Evolutionary conservation across 1,140 invertebrate genomes (phyloP), one percentile per base, ranked within the genome.

Genomic region (Aethina tumida): DNA sequence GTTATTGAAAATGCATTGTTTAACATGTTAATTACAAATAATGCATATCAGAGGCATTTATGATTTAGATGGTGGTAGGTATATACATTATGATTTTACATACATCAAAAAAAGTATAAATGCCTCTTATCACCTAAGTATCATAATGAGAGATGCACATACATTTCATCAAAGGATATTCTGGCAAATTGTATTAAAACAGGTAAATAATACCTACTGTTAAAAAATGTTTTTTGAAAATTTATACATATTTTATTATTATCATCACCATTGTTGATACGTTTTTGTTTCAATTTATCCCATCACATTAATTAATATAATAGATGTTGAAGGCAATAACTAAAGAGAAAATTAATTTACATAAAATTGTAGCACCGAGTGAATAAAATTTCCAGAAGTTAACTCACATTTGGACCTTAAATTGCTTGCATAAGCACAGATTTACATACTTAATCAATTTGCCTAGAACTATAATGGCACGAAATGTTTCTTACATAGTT

Each of bases 221-320:
- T 48, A 53, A 31, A 41, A 41, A 38, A 31, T 45, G 18, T 33
- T 35, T 41, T 29, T 30, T 10, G 4, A n/a, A n/a, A n/a, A n/a
- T 26, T 29, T 35, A 36, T 41, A 45, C 6, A 4, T 35, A 35
- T 40, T 32, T 44, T 49, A 50, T 50, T 49, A 45, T 57, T 56
- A 57, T n/a, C n/a, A 58, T 60, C 56, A 60, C 56, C 55, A 52
- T 59, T 58, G 47, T 51, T 60, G 58, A 60, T 60, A 60, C 58
- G 58, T 60, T 56, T 60, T 48, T 46, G 58, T 60, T 60, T 51
- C 58, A 44, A 50, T 56, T 56, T 41, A 42, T 49, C 42, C 50
- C 54, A 60, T 60, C 58, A 59, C 55, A 60, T 55, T 46, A 35
- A n/a, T n/a, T n/a, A n/a, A n/a, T n/a, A n/a, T n/a, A n/a, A n/a